A percentile compares a stretch with the other conserved stretches of the same genome.
These are phyloP conservation scores for Phenacoccus solenopsis DNA, from an alignment of 1,140 invertebrate species.

Conservation along the genomic window DNA sequence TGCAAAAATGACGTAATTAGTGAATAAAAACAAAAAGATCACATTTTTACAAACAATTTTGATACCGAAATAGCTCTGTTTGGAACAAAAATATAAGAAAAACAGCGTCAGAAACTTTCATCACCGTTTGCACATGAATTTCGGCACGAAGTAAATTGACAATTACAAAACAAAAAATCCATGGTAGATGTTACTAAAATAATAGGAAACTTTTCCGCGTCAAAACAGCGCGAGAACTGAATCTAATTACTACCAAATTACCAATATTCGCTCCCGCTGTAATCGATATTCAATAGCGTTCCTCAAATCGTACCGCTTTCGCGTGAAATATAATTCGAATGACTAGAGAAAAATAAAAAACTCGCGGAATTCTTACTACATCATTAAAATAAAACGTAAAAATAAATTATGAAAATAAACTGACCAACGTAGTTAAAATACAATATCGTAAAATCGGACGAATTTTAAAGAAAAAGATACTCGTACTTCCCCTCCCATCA, in stretches of 20 bases:
- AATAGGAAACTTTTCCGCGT: not conserved
- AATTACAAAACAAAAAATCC: not conserved
- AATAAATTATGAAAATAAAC: not conserved
- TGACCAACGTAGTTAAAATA: conserved; percentile 1
- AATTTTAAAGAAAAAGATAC: not conserved
- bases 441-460: not conserved
- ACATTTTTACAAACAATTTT: not conserved
- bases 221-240: not conserved
- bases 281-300: no score
- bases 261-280: not conserved
- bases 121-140: not conserved
- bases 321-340: not conserved
- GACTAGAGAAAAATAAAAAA: not conserved
- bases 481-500: not conserved
- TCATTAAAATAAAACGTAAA: not conserved
- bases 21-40: not conserved
- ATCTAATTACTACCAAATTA: not conserved
- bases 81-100: not conserved
- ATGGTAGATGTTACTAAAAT: not conserved
- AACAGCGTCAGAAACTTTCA: not conserved
- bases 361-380: no score
- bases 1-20: no score
- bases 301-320: no score
- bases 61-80: not conserved
- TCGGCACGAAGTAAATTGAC: not conserved